Evolutionary conservation across 2,797 vertebrate genomes (phyloP).

Genomic region (Semotilus atromaculatus): DNA sequence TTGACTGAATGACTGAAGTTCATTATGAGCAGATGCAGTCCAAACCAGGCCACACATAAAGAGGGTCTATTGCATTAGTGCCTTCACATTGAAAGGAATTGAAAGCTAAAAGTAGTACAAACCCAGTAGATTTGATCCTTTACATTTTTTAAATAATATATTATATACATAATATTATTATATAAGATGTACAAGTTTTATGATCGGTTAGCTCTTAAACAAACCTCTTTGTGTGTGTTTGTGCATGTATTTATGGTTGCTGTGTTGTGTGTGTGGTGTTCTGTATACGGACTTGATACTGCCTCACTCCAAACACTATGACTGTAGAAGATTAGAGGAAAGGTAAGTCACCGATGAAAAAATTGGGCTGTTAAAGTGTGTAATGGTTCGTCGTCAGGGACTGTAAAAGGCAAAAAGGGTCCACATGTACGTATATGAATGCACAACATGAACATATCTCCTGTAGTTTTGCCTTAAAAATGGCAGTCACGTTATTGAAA

Average conservation of each 20-base stretch:
- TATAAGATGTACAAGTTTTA: background rate
- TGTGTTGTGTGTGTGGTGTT: conserved; percentile 39
- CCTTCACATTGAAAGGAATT: background rate
- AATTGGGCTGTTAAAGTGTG: conserved; percentile 20
- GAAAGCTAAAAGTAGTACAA: background rate
- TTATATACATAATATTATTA: background rate
- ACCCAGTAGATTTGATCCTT: background rate
- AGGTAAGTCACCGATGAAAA: conserved; percentile 57
- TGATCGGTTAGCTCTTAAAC: conserved; percentile 28
- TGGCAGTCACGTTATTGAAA: background rate
- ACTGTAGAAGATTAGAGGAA: conserved; percentile 59
- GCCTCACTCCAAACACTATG: conserved; percentile 51
- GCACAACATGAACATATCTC: background rate
- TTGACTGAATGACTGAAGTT: conserved; percentile 1
- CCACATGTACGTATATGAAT: background rate
- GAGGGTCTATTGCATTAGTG: background rate
- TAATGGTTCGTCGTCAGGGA: background rate
- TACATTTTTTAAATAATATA: background rate
- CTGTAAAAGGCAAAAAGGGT: background rate
- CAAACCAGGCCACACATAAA: conserved; percentile 2
- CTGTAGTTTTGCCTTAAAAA: background rate
- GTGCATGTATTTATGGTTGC: conserved; percentile 1
- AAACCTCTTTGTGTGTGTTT: conserved; percentile 49
- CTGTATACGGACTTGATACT: conserved; percentile 47
- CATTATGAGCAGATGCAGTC: background rate